Conservation (phyloP, 2,888 invertebrate species). For the Agrotis ipsilon region DNA sequence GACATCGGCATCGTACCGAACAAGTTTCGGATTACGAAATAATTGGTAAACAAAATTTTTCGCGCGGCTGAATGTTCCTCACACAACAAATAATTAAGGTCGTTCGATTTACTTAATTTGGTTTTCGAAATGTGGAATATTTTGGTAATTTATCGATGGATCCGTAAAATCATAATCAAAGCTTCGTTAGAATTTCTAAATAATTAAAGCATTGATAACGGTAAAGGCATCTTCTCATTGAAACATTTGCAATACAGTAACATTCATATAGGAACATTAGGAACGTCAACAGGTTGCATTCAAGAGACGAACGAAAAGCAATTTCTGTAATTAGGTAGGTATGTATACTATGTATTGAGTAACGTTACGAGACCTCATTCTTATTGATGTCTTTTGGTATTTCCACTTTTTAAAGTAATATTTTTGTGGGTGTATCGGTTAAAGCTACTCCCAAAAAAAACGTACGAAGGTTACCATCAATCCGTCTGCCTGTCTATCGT, state of each 20-base stretch:
- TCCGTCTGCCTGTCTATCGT: neutral
- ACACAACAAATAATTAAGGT: slow-evolving; percentile 75
- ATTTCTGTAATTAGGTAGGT: slow-evolving; percentile 41
- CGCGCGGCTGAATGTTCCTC: slow-evolving; percentile 76
- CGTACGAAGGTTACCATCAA: slow-evolving; percentile 16
- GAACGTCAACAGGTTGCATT: slow-evolving; percentile 46
- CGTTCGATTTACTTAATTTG: slow-evolving; percentile 69
- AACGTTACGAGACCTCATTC: slow-evolving; percentile 61
- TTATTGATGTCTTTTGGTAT: slow-evolving; percentile 29
- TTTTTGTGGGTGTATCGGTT: slow-evolving; percentile 47
- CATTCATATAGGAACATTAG: neutral
- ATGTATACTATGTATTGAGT: too few relatives aligned
- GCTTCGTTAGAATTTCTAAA: neutral
- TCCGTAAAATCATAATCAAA: neutral
- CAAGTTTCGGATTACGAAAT: slow-evolving; percentile 80
- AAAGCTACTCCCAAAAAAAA: slow-evolving; percentile 40
- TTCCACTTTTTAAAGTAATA: slow-evolving; percentile 48
- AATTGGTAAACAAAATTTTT: slow-evolving; percentile 80
- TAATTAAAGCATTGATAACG: neutral
- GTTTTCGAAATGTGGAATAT: slow-evolving; percentile 66
- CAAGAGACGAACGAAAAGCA: slow-evolving; percentile 48
- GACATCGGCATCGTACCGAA: slow-evolving; percentile 74
- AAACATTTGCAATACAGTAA: slow-evolving; percentile 9
- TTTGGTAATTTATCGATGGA: slow-evolving; percentile 38
- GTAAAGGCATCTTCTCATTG: neutral